phyloP scores from a whole-genome alignment of 2,888 invertebrate genomes.

The Pseudococcus longispinus region DNA sequence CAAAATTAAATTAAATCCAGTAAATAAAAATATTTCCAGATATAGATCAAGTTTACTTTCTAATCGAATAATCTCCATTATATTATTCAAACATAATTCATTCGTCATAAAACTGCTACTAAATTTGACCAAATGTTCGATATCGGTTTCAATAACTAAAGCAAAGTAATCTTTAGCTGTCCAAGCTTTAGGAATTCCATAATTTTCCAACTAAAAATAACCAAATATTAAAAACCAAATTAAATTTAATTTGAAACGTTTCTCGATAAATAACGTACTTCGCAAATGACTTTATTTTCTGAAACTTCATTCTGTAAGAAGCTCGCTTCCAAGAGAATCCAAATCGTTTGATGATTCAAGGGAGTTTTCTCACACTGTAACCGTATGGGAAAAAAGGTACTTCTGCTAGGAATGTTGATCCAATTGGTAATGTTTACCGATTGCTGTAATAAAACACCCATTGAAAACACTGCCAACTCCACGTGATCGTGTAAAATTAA shows the following conservation, averaged over 20 bases:
- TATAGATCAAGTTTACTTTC: constrained; percentile 71
- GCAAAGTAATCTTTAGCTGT: constrained; percentile 77
- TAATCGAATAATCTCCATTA: constrained; percentile 76
- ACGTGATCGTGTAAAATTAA: not conserved
- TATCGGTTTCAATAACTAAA: constrained; percentile 77
- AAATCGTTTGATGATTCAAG: constrained; percentile 53
- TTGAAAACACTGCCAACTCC: not conserved
- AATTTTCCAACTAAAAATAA: constrained; percentile 74
- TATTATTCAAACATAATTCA: constrained; percentile 78
- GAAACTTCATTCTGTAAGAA: constrained; percentile 12
- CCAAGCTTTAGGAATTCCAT: constrained; percentile 82
- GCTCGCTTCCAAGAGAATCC: constrained; percentile 57
- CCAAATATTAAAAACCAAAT: not conserved
- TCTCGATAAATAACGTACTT: not conserved
- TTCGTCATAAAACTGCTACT: constrained; percentile 76
- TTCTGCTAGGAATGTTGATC: constrained; percentile 63
- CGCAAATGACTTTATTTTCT: constrained; percentile 15
- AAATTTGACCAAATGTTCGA: constrained; percentile 76
- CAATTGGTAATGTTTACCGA: constrained; percentile 64
- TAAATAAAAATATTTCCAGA: not conserved
- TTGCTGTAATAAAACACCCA: constrained; percentile 62
- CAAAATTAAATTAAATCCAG: constrained; percentile 38
- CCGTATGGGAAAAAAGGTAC: constrained; percentile 62
- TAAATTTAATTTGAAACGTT: not conserved
- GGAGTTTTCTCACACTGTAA: constrained; percentile 45